A percentile compares a stretch with the other conserved stretches of the same genome.
phyloP scores from a whole-genome alignment of 2,113 vertebrate genomes.

The Anhinga rufa region DNA sequence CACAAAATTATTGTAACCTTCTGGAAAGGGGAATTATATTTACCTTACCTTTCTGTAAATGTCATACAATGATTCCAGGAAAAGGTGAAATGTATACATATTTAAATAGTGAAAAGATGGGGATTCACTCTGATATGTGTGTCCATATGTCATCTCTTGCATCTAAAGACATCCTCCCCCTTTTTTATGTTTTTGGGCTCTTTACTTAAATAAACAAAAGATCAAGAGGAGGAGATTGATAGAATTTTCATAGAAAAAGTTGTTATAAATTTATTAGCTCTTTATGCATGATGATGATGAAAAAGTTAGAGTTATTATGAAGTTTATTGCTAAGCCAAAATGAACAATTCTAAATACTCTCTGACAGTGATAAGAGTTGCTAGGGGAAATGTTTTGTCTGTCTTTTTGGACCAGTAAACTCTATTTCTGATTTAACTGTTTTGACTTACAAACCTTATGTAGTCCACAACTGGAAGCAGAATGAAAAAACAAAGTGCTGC shows the following conservation, averaged over 20 bases:
- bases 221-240: not conserved
- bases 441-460: not conserved
- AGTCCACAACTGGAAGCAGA: not conserved
- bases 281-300: not conserved
- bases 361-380: not conserved
- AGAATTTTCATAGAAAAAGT: not conserved
- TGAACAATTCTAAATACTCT: not conserved
- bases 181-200: not conserved
- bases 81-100: not conserved
- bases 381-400: not conserved
- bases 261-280: not conserved
- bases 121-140: not conserved
- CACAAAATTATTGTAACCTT: not conserved
- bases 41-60: constrained; percentile 16
- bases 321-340: not conserved
- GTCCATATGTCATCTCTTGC: not conserved
- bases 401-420: not conserved
- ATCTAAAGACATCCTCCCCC: not conserved
- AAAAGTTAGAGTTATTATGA: not conserved
- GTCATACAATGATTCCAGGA: not conserved
- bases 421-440: not conserved
- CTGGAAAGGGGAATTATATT: not conserved
- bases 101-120: not conserved
- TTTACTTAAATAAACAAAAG: not conserved
- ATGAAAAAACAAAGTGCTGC: not conserved